Conservation (phyloP, 2,797 vertebrate species). For the Zenarchopterus dispar region DNA sequence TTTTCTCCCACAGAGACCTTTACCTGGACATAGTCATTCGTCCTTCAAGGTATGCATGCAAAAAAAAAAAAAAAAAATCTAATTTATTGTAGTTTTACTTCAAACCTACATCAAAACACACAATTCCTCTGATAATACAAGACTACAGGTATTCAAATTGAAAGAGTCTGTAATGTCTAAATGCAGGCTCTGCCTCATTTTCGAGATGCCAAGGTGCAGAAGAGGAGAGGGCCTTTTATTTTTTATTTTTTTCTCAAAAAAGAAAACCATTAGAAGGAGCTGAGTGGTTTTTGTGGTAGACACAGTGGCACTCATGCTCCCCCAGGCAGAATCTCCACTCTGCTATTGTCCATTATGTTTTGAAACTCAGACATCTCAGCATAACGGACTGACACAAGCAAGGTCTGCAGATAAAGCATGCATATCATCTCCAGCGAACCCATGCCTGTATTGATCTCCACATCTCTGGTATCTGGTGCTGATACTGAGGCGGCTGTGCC, state of each 20-base stretch:
- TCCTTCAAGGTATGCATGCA: constrained; percentile 82
- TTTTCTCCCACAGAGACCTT: constrained; percentile 80
- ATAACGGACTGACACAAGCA: constrained; percentile 32
- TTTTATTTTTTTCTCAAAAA: constrained; percentile 59
- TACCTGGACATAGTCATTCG: constrained; percentile 83
- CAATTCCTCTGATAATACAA: too few species aligned
- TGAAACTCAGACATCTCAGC: constrained; percentile 57
- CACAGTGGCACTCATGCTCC: constrained; percentile 60
- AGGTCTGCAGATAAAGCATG: too few species aligned
- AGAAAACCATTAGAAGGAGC: constrained; percentile 80
- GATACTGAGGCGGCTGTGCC: too few species aligned
- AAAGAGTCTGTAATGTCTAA: constrained; percentile 18
- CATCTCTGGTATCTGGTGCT: too few species aligned
- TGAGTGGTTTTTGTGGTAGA: constrained; percentile 84
- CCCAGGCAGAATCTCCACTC: constrained; percentile 61
- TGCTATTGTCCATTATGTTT: constrained; percentile 67
- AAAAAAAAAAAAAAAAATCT: too few species aligned
- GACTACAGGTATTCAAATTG: too few species aligned
- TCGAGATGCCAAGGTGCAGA: constrained; percentile 29
- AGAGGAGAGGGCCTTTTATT: constrained; percentile 51
- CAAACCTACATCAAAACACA: too few species aligned
- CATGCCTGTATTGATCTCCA: too few species aligned
- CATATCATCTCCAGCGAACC: too few species aligned
- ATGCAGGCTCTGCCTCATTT: constrained; percentile 37
- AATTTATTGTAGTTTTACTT: too few species aligned